Evolutionary conservation across 2,888 invertebrate species (phyloP), one percentile per base, ranked within the genome.

Genomic region (Drosophila pseudotakahashii): DNA sequence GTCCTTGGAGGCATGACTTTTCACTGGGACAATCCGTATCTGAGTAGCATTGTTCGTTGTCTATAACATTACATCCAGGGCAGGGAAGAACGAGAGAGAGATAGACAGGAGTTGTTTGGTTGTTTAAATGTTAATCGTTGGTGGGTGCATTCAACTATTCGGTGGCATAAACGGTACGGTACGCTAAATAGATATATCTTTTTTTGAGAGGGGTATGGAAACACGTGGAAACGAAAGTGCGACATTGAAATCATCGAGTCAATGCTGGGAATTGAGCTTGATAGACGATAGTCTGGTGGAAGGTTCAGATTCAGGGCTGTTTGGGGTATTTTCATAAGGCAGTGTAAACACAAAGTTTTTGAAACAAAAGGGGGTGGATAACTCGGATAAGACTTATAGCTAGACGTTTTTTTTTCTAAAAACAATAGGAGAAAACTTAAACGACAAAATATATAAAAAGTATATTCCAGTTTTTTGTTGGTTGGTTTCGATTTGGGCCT

Each of bases 11-110:
- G 94, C 98, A 98, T 92, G 97, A 96, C 94, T 97, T 96, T 93
- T 97, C 97, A 93, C 95, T 95, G 84, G 97, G 95, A 93, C 98
- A 98, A 94, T 97, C 97, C 94, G 95, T 94, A 94, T 98, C 97
- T 93, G 95, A 95, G 94, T 95, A 95, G 94, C 97, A 97, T 95
- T 97, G 96, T 94, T 95, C 95, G 94, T 95, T 96, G 90, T 91
- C 91, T 91, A 91, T 82, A 91, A 90, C 73, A 83, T 87, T 82
- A 81, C 77, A 81, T 81, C 74, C 59, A 70, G 53, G 55, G 79
- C 71, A 81, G 70, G 84, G 78, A 78, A 73, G 87, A 84, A 69
- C 84, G 87, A 88, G 77, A 76, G 79, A 90, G 89, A 90, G 90
- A 89, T 84, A 90, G 88, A 90, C 88, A 82, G 89, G 88, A 66